Base-by-base conservation (phyloP, 2,113 vertebrate genomes). In the Monopterus albus region DNA sequence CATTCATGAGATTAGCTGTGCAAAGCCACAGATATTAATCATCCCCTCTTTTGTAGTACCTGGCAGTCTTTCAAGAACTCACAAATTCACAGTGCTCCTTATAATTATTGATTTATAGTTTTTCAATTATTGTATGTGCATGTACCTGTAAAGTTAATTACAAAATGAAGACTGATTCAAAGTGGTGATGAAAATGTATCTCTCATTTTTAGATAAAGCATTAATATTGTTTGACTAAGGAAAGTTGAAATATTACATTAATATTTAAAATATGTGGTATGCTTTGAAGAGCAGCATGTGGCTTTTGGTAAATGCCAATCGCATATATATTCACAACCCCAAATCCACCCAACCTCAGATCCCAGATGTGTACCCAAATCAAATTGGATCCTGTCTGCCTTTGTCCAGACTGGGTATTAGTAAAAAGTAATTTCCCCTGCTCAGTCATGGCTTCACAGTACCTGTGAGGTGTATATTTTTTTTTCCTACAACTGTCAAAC, bases 391-490 rank as follows among this genome's bases (percentile, higher is more conserved):
- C 63, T 61, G 57, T 82, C 73, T 63, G 70, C 46, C 40, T 76
- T 83, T 83, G 79, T 78, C 78, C 65, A 67, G 51, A 38, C 56
- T 56, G 49, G 63, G 61, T 82, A 81, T 87, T 82, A 81, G 82
- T 68, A 66, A 67, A 81, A 89, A 78, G 86, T 78, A 56, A 87
- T 90, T 86, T 87, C 59, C 55, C 38, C 56, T 80, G 81, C 81
- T 82, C 78, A 74, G 79, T 83, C 83, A 76, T 58, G 63, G 65
- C 75, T 78, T 56, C 64, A 64, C 55, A 1, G 40, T 58, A 72
- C 58, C 68, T 75, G 45, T 45, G 53, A 78, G 72, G 38, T 66
- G 60, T 65, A 38, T 40, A 7, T 62, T 53, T 42, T 53, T 42
- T 45, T 70, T 57, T 42, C 21, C 35, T 72, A 18, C 56, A 81